Conservation (phyloP, 2,888 invertebrate species). For the Loripinus fragilis region DNA sequence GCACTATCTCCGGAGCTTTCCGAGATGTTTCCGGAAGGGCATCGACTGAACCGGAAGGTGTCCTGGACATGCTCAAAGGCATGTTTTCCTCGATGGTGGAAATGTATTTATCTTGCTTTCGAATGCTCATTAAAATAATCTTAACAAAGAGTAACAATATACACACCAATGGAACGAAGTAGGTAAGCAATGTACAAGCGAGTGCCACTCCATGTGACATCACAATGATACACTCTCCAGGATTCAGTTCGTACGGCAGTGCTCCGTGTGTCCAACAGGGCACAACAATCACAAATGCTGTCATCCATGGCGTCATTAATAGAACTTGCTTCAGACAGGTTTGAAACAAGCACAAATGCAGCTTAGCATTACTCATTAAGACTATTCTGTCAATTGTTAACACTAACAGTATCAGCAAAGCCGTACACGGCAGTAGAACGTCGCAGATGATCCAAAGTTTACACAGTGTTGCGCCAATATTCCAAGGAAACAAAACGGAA, state of each 20-base stretch:
- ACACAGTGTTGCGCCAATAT: constrained; percentile 44
- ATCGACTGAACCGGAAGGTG: not conserved
- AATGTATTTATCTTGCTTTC: not conserved
- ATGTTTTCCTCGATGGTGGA: not conserved
- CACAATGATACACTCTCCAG: constrained; percentile 46
- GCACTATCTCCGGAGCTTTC: not conserved
- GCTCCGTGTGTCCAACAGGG: constrained; percentile 56
- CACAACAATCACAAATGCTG: constrained; percentile 38
- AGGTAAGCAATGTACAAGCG: constrained; percentile 41
- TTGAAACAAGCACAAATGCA: constrained; percentile 42
- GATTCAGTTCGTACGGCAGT: constrained; percentile 28
- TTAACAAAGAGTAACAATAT: constrained; percentile 37
- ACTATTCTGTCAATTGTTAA: constrained; percentile 46
- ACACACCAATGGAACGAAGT: constrained; percentile 41
- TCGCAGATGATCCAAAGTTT: constrained; percentile 44
- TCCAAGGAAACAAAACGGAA: constrained; percentile 44
- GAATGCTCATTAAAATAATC: not conserved
- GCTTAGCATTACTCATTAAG: constrained; percentile 23
- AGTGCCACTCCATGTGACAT: constrained; percentile 42
- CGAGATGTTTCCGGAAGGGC: not conserved
- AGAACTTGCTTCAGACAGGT: constrained; percentile 39
- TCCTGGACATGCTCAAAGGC: not conserved
- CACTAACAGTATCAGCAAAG: constrained; percentile 36
- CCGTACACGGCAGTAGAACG: constrained; percentile 44
- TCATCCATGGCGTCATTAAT: constrained; percentile 45